Base-by-base conservation (phyloP, 1,140 invertebrate species). In the Pseudomyrmex pallidus region DNA sequence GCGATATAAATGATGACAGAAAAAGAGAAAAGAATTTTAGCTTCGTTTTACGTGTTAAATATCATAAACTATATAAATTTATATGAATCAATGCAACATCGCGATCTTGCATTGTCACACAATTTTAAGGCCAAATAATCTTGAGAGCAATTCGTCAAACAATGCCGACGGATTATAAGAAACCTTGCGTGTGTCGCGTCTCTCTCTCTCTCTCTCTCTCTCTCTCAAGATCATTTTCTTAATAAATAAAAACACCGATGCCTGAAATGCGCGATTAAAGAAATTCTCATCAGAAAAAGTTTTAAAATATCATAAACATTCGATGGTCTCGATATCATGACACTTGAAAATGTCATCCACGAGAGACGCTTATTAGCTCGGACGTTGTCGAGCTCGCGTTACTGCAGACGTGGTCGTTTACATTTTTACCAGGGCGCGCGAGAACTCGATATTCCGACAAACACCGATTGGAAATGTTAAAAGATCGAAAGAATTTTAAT, bases 401-500 rank as follows among this genome's bases (percentile, higher is more conserved):
- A 82, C 76, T 66, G 64, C 66, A 67, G 52, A 68, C 64, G 22
- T 54, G 83, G 66, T 85, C 87, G 84, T 89, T 89, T 88, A 88
- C 87, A 86, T 87, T 87, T 88, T 89, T 89, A 89, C 87, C 83
- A 83, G 54, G 73, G 57, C 85, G 87, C 84, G 87, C 80, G 87
- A 89, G 87, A 88, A 88, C 87, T 88, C 87, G 88, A 89, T 89
- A 89, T 89, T 88, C 88, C 88, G 87, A 89, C 87, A 89, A 89
- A 89, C 88, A 89, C 80, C 88, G 87, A 89, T 89, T 89, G 88
- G 88, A 89, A 89, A 89, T 89, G 88, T 89, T 89, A 87, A 89
- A 89, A 89, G 87, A 89, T 89, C 85, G 88, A 89, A 89, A 89
- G 87, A 89, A 89, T 89, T 90, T 90, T 87, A 89, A 90, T 89